Conservation (phyloP, 2,797 vertebrate species). For the Avahi laniger region DNA sequence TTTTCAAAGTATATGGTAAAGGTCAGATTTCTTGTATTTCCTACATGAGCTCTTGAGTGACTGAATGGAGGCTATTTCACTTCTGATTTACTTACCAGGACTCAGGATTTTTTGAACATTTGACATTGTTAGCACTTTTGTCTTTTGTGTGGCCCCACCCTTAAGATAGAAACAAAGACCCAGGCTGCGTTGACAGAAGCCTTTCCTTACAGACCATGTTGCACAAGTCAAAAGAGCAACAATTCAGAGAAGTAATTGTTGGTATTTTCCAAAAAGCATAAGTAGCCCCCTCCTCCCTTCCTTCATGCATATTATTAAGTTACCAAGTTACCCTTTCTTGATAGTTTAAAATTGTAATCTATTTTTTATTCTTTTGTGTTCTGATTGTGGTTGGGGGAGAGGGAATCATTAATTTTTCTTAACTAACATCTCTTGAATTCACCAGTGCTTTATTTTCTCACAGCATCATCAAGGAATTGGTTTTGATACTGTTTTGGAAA, state of each 20-base stretch:
- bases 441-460: conserved; percentile 32
- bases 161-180: conserved; percentile 51
- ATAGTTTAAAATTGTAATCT: conserved; percentile 5
- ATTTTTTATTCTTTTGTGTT: not conserved
- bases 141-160: conserved; percentile 45
- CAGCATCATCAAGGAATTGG: not conserved
- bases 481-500: conserved; percentile 37
- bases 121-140: conserved; percentile 47
- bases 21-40: conserved; percentile 81
- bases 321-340: not conserved
- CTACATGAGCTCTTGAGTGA: conserved; percentile 67
- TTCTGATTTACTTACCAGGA: conserved; percentile 75
- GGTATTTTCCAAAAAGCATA: conserved; percentile 51
- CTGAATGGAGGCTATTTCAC: conserved; percentile 75
- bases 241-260: conserved; percentile 56
- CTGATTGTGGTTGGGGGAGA: not conserved
- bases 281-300: not conserved
- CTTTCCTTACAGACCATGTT: conserved; percentile 13
- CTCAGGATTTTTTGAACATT: conserved; percentile 68
- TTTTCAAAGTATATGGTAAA: conserved; percentile 74
- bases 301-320: not conserved
- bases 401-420: conserved; percentile 7
- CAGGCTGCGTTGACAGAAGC: not conserved
- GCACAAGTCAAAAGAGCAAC: not conserved
- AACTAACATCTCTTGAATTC: conserved; percentile 4